phyloP scores from a whole-genome alignment of 2,888 invertebrate species.

The Sisyra nigra region DNA sequence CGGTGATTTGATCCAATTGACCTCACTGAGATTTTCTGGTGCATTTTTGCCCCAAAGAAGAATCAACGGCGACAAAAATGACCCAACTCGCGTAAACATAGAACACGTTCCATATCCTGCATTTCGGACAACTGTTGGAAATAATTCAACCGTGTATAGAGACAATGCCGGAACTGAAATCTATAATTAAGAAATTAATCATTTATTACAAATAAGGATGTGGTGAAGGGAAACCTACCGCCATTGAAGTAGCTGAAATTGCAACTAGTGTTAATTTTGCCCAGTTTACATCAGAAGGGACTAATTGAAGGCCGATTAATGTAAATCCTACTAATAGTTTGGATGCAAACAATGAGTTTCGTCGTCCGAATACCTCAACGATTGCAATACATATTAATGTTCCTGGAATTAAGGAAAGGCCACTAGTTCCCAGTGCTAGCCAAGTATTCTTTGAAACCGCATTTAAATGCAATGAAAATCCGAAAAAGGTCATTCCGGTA shows the following conservation, averaged over 20 bases:
- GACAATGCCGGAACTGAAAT: constrained; percentile 42
- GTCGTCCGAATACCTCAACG: constrained; percentile 32
- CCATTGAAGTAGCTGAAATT: constrained; percentile 45
- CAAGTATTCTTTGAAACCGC: constrained; percentile 30
- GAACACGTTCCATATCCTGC: constrained; percentile 58
- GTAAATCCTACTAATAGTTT: constrained; percentile 32
- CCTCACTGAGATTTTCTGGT: neutral
- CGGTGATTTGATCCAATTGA: constrained; percentile 18
- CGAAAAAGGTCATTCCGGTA: constrained; percentile 38
- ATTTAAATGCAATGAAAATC: constrained; percentile 41
- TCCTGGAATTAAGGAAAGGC: constrained; percentile 36
- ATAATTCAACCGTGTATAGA: constrained; percentile 60
- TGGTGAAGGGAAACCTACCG: constrained; percentile 28
- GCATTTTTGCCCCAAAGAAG: neutral
- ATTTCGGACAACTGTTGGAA: constrained; percentile 62
- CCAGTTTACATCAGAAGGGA: constrained; percentile 32
- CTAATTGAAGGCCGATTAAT: constrained; percentile 22
- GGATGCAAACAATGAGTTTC: constrained; percentile 30
- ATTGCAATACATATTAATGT: constrained; percentile 34
- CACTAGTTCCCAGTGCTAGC: constrained; percentile 33
- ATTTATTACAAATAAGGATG: too few relatives aligned
- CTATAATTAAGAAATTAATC: constrained; percentile 23
- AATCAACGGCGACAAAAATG: constrained; percentile 36
- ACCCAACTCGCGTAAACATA: constrained; percentile 61
- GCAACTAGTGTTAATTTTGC: constrained; percentile 39